Base-by-base conservation (phyloP, 2,797 vertebrate genomes). In the Gouania willdenowi region DNA sequence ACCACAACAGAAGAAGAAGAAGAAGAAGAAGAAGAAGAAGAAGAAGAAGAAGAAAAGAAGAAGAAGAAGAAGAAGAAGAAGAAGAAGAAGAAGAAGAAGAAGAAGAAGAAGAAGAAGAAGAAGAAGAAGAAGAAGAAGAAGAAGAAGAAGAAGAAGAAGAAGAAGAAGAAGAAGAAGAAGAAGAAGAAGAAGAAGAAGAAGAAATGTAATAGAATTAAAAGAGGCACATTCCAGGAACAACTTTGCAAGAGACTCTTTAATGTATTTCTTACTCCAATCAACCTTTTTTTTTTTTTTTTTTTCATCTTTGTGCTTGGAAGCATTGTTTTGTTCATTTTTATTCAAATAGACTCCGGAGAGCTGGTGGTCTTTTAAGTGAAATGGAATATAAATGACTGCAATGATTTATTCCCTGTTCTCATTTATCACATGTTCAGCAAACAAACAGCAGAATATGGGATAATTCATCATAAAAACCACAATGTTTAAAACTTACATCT, bases 1-100 rank as follows among this genome's bases (percentile, higher is more conserved):
- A n/a, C 71, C 75, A 73, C 66, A 71, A 60, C 43, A 52, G 45
- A 53, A 56, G 42, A 36, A 40, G 47, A 34, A 13, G 44, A 26
- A 33, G n/a, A n/a, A n/a, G n/a, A n/a, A n/a, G n/a, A n/a, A n/a
- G n/a, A n/a, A n/a, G n/a, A n/a, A n/a, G n/a, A n/a, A n/a, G n/a
- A n/a, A n/a, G n/a, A n/a, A n/a, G n/a, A n/a, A n/a, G n/a, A n/a
- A n/a, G n/a, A n/a, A n/a, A n/a, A n/a, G n/a, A n/a, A n/a, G n/a
- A n/a, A n/a, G n/a, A n/a, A n/a, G n/a, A n/a, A n/a, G n/a, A n/a
- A n/a, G n/a, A n/a, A n/a, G n/a, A n/a, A n/a, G n/a, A n/a, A n/a
- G n/a, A n/a, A n/a, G n/a, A n/a, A n/a, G n/a, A n/a, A n/a, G n/a
- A n/a, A n/a, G n/a, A n/a, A n/a, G n/a, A n/a, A n/a, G n/a, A n/a